A percentile compares a stretch with the other conserved stretches of the same genome.
These are phyloP conservation scores for Rhyacichthys aspro DNA, from an alignment of 2,797 vertebrate genomes.

Conservation along the genomic window DNA sequence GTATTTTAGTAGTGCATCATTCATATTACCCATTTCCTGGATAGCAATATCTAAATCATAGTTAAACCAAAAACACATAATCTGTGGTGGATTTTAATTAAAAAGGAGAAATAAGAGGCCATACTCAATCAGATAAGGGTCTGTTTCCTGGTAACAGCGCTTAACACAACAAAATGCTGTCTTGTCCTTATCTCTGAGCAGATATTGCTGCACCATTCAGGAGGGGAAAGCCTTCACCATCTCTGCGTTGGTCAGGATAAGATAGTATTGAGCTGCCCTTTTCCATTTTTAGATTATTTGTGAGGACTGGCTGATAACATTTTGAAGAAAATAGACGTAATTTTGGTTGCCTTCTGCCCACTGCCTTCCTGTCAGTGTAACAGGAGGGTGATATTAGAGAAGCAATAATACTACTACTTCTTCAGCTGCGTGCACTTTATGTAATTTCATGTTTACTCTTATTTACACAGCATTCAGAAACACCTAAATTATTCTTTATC, in stretches of 20 bases:
- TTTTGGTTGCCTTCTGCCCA: no score
- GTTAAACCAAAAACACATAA: not conserved
- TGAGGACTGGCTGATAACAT: not conserved
- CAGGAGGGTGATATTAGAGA: no score
- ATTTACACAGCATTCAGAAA: no score
- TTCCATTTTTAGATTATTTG: not conserved
- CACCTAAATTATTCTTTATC: no score
- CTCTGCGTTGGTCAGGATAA: not conserved
- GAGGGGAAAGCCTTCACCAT: not conserved
- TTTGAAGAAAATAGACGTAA: not conserved
- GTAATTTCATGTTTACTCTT: no score
- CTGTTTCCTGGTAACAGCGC: constrained; percentile 1
- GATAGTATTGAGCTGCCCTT: not conserved
- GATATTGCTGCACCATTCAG: not conserved
- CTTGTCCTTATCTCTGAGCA: no score
- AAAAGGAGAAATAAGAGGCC: not conserved
- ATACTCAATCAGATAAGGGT: not conserved
- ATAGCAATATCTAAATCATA: not conserved
- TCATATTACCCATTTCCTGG: not conserved
- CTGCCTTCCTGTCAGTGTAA: no score
- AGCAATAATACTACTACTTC: no score
- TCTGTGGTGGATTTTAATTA: constrained; percentile 3
- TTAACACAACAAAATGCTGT: constrained; percentile 2
- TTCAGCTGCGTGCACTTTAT: no score
- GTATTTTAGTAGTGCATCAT: no score